These are phyloP conservation scores for Copsychus sechellarum DNA, from an alignment of 2,113 vertebrate species.

Conservation along the genomic window DNA sequence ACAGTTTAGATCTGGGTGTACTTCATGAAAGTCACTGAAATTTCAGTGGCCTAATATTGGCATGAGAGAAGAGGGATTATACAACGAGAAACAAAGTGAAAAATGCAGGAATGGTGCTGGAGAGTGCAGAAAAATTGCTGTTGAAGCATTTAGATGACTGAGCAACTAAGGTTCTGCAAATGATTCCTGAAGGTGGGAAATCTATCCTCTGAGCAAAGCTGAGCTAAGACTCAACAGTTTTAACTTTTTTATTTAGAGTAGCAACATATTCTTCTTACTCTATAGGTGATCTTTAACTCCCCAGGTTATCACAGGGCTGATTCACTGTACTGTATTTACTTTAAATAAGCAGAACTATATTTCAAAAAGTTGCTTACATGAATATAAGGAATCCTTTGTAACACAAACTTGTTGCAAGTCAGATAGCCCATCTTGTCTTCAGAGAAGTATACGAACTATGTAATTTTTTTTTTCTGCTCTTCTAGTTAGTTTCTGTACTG, in stretches of 20 bases:
- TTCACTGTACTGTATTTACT: neutral
- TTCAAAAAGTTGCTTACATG: neutral
- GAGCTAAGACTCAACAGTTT: neutral
- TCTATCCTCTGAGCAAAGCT: neutral
- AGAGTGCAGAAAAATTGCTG: neutral
- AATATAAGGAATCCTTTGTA: neutral
- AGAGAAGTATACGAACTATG: neutral
- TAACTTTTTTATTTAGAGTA: neutral
- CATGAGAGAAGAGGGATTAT: neutral
- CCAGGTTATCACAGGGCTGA: neutral
- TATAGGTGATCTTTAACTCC: neutral
- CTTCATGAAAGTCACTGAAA: neutral
- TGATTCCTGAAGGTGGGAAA: neutral
- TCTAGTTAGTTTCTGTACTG: neutral
- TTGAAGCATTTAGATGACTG: neutral
- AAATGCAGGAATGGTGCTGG: neutral
- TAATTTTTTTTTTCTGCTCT: neutral
- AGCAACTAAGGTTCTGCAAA: neutral
- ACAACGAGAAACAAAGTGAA: neutral
- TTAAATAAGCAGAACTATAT: neutral
- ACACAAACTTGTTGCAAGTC: neutral
- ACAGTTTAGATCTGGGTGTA: neutral
- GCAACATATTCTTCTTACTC: neutral
- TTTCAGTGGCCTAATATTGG: neutral
- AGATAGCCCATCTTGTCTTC: neutral